These are phyloP conservation scores for Thymelicus acteon DNA, from an alignment of 2,888 invertebrate species.

Conservation along the genomic window DNA sequence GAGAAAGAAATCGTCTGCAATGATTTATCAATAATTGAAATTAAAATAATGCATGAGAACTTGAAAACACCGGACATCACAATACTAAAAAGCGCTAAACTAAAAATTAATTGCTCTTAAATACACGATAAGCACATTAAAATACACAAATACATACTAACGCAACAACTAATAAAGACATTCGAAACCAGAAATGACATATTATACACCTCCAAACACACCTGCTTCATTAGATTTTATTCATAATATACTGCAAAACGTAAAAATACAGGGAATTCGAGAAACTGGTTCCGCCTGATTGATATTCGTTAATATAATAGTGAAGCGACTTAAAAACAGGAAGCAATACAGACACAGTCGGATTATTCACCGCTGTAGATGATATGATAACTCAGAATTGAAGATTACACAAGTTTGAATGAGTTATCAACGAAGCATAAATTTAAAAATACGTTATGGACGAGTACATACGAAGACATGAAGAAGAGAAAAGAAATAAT, in stretches of 20 bases:
- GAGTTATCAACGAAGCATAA: constrained; percentile 20
- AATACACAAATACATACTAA: not conserved
- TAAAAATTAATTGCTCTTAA: not conserved
- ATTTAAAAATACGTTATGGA: constrained; percentile 17
- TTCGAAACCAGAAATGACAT: constrained; percentile 14
- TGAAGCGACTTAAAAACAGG: constrained; percentile 25
- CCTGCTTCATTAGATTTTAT: constrained; percentile 23
- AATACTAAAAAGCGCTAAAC: constrained; percentile 3
- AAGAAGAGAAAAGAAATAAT: constrained; percentile 20
- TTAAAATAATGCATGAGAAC: no score
- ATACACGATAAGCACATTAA: constrained; percentile 9
- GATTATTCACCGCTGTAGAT: constrained; percentile 29
- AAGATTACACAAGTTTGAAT: constrained; percentile 28
- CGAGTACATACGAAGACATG: constrained; percentile 4
- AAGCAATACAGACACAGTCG: constrained; percentile 26
- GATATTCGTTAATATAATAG: constrained; percentile 12
- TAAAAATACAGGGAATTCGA: constrained; percentile 19
- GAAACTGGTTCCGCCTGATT: constrained; percentile 23
- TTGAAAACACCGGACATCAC: constrained; percentile 25
- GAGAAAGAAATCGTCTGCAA: not conserved
- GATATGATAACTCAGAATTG: constrained; percentile 15
- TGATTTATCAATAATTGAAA: not conserved
- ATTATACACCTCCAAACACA: constrained; percentile 11
- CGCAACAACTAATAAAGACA: constrained; percentile 15
- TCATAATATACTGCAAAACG: constrained; percentile 10